Evolutionary conservation across 1,140 invertebrate genomes (phyloP).

Genomic region (Nephotettix cincticeps): DNA sequence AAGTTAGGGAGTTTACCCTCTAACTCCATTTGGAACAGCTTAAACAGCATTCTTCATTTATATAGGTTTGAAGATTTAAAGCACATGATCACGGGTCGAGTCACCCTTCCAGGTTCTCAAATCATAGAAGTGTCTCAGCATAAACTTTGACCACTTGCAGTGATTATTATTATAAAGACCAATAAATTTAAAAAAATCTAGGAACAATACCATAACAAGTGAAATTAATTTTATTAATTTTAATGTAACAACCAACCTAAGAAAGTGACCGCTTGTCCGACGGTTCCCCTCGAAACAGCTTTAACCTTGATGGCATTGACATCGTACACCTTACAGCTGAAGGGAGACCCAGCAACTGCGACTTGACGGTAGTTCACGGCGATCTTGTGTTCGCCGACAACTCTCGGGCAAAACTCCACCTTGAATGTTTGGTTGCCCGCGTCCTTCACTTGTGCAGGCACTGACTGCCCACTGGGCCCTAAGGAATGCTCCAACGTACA

Average conservation of each 20-base stretch:
- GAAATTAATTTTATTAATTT: too few relatives aligned
- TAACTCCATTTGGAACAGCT: too few relatives aligned
- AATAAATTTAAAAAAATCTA: background rate
- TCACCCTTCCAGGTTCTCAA: too few relatives aligned
- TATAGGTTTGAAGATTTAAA: background rate
- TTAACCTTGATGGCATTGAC: slow-evolving; percentile 93
- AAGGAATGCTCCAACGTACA: slow-evolving; percentile 37
- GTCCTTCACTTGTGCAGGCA: slow-evolving; percentile 84
- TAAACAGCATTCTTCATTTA: too few relatives aligned
- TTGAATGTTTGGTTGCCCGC: slow-evolving; percentile 67
- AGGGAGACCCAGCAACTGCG: slow-evolving; percentile 83
- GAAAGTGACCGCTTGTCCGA: slow-evolving; percentile 93
- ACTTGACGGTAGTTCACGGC: slow-evolving; percentile 76
- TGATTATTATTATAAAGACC: background rate
- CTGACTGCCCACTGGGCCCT: slow-evolving; percentile 84
- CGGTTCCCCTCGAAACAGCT: slow-evolving; percentile 83
- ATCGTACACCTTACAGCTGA: slow-evolving; percentile 93
- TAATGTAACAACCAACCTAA: slow-evolving; percentile 72
- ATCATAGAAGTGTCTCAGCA: too few relatives aligned
- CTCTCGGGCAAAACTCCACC: slow-evolving; percentile 82
- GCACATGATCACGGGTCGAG: too few relatives aligned
- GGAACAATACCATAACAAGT: background rate
- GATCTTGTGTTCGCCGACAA: slow-evolving; percentile 89
- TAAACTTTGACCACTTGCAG: background rate
- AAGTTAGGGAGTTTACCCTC: too few relatives aligned